Percentiles rank a stretch among this genome's conserved stretches.
Evolutionary conservation across 2,113 vertebrate species (phyloP).

Genomic region (Rattus rattus): DNA sequence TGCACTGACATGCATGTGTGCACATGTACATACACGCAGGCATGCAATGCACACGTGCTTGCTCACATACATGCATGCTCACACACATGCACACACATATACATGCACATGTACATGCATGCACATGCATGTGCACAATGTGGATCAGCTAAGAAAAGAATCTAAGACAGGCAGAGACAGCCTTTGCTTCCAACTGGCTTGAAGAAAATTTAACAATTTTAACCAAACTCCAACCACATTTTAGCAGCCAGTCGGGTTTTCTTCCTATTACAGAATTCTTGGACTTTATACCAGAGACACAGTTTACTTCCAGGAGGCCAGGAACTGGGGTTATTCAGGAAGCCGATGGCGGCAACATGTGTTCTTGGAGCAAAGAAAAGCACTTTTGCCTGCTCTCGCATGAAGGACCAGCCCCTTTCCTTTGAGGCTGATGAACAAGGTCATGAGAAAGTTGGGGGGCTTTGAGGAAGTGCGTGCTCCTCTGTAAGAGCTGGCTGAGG

Average conservation of each 20-base stretch:
- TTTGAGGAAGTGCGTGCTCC: neutral
- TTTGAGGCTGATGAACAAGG: neutral
- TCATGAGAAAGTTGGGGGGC: neutral
- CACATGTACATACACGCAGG: no score
- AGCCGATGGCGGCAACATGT: accelerated
- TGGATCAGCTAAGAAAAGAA: accelerated
- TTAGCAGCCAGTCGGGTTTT: conserved; percentile 30
- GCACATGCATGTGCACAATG: no score
- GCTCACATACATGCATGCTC: no score
- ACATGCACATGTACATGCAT: neutral
- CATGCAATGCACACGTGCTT: no score
- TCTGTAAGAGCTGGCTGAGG: neutral
- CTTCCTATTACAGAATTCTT: conserved; percentile 39
- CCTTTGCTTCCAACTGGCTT: neutral
- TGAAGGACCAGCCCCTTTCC: neutral
- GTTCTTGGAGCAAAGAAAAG: neutral
- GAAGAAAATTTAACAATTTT: neutral
- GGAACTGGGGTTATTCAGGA: neutral
- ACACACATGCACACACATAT: no score
- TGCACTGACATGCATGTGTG: no score
- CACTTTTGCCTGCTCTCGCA: neutral
- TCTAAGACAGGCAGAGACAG: neutral
- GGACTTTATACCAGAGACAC: neutral
- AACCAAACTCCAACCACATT: neutral
- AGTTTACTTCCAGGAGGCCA: neutral